A percentile compares a stretch with the other conserved stretches of the same genome.
phyloP scores from a whole-genome alignment of 2,797 vertebrate species.

The Pseudochromis fuscus region DNA sequence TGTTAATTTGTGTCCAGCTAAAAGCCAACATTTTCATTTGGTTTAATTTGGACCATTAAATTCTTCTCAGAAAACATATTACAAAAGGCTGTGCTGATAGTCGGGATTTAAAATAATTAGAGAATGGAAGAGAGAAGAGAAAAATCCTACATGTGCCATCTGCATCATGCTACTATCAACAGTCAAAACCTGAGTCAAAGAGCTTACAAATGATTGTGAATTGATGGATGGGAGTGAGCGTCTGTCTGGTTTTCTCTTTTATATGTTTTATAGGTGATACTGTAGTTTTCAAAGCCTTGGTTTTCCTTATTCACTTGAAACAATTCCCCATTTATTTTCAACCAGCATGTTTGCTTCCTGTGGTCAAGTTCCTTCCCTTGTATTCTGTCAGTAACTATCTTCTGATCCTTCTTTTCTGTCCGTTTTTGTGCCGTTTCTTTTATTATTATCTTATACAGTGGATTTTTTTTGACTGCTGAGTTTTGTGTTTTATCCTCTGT shows the following conservation, averaged over 20 bases:
- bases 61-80: not conserved
- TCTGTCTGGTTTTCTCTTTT: conserved; percentile 7
- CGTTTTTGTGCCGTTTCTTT: conserved; percentile 18
- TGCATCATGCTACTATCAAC: not conserved
- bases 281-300: not conserved
- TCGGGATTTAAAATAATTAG: not conserved
- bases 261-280: conserved; percentile 11
- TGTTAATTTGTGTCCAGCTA: not conserved
- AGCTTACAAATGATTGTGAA: not conserved
- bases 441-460: conserved; percentile 11
- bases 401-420: conserved; percentile 28
- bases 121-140: not conserved
- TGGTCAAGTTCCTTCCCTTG: conserved; percentile 42
- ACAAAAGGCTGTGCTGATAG: not conserved
- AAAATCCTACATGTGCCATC: conserved; percentile 1
- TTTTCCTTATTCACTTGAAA: conserved; percentile 4
- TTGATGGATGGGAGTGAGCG: conserved; percentile 2
- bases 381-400: conserved; percentile 30
- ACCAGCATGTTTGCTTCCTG: conserved; percentile 68
- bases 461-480: conserved; percentile 3
- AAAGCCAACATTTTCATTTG: conserved; percentile 11
- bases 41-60: conserved; percentile 12
- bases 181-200: not conserved
- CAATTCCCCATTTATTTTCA: conserved; percentile 29
- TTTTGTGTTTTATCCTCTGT: conserved; percentile 10